A percentile compares a stretch with the other conserved stretches of the same genome.
These are phyloP conservation scores for Ichneumon xanthorius DNA, from an alignment of 2,888 invertebrate genomes.

Conservation along the genomic window DNA sequence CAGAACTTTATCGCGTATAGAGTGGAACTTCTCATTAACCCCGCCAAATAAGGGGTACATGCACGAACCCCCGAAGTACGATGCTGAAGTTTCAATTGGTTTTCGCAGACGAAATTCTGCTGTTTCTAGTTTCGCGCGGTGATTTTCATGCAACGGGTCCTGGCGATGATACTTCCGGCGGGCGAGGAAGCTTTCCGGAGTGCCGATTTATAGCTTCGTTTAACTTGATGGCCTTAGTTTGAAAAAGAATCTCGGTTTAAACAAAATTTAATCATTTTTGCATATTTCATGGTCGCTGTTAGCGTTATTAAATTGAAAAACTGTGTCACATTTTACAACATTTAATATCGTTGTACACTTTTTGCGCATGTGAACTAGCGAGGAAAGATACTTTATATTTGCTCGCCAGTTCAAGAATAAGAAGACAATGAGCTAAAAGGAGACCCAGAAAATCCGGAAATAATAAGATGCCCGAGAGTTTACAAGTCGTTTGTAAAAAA, in stretches of 20 bases:
- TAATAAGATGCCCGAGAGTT: conserved; percentile 47
- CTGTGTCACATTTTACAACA: neutral
- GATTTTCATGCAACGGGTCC: neutral
- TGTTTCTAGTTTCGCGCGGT: neutral
- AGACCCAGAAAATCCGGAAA: neutral
- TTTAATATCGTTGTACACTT: neutral
- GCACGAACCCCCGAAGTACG: neutral
- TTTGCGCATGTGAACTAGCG: neutral
- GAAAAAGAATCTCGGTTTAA: neutral
- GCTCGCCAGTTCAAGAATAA: neutral
- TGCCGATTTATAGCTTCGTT: neutral
- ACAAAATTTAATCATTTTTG: neutral
- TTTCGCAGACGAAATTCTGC: neutral
- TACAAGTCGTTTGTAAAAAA: conserved; percentile 62
- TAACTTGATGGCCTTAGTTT: neutral
- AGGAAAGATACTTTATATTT: neutral
- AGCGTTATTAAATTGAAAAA: neutral
- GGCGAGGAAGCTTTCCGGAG: neutral
- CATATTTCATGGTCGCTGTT: neutral
- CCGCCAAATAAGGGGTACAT: conserved; percentile 8
- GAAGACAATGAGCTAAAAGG: neutral
- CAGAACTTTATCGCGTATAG: conserved; percentile 5
- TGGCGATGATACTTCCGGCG: neutral
- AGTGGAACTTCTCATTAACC: conserved; percentile 9
- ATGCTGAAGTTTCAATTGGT: conserved; percentile 8